Conservation (phyloP, 2,113 vertebrate genomes). For the Poeciliopsis occidentalis region DNA sequence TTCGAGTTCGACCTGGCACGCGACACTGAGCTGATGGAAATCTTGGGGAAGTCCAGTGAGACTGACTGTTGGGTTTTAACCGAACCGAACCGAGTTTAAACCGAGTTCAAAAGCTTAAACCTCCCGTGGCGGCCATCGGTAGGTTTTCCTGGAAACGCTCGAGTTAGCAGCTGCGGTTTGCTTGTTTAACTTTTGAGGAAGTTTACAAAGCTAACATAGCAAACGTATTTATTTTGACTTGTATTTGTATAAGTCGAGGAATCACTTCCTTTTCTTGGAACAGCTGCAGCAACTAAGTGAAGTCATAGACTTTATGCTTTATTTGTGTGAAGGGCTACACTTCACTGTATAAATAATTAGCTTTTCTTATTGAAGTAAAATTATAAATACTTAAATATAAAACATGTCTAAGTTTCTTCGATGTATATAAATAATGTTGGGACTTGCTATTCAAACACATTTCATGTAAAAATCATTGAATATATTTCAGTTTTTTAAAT, state of each 20-base stretch:
- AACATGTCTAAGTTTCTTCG: too few relatives aligned
- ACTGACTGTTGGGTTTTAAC: conserved; percentile 22
- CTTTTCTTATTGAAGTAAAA: too few relatives aligned
- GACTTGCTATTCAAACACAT: too few relatives aligned
- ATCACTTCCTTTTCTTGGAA: neutral
- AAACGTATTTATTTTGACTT: neutral
- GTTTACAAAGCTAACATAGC: neutral
- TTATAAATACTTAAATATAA: too few relatives aligned
- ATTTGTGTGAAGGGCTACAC: too few relatives aligned
- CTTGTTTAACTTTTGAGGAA: neutral
- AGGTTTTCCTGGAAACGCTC: neutral
- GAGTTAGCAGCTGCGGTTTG: neutral
- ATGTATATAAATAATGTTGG: too few relatives aligned
- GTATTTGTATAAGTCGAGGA: neutral
- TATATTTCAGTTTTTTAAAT: too few relatives aligned
- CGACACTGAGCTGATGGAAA: conserved; percentile 40
- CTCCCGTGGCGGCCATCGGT: neutral
- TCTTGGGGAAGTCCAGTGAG: neutral
- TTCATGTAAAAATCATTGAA: too few relatives aligned
- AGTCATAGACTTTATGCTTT: too few relatives aligned
- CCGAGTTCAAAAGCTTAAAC: neutral
- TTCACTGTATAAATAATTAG: too few relatives aligned
- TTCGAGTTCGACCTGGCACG: conserved; percentile 16
- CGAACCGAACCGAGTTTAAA: conserved; percentile 11
- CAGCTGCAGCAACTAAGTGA: too few relatives aligned